Conservation (phyloP, 1,140 invertebrate genomes). For the Chironomus striatipennis region DNA sequence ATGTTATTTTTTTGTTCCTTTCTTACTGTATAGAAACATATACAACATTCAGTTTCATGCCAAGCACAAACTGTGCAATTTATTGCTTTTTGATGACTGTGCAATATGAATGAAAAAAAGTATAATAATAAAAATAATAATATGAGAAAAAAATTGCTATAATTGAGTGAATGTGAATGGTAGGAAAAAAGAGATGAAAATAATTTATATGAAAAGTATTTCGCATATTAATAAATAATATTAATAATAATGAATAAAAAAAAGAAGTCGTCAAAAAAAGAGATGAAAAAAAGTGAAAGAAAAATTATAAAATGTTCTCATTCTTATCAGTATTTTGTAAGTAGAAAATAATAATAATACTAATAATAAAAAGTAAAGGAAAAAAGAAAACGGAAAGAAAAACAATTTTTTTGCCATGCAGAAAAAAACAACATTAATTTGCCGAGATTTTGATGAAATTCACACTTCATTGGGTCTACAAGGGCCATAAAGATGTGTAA, state of each 20-base stretch:
- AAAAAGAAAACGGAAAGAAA: neutral
- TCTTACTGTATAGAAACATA: neutral
- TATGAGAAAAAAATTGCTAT: constrained; percentile 11
- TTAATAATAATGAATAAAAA: neutral
- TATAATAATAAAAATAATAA: too few relatives aligned
- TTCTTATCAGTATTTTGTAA: neutral
- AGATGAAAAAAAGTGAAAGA: constrained; percentile 6
- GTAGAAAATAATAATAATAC: neutral
- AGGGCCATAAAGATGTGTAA: constrained; percentile 1
- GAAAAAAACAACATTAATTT: neutral
- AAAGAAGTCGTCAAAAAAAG: neutral
- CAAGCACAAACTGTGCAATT: constrained; percentile 7
- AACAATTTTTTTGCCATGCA: neutral
- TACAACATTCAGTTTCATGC: constrained; percentile 3
- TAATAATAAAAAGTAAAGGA: neutral
- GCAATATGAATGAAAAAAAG: neutral
- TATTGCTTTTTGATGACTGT: constrained; percentile 13
- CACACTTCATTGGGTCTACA: constrained; percentile 7
- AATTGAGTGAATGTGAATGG: constrained; percentile 7
- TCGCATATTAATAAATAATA: neutral
- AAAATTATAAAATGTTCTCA: neutral
- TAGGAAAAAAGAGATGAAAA: neutral
- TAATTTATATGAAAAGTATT: constrained; percentile 9
- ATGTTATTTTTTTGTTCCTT: neutral
- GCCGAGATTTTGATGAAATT: constrained; percentile 10